A percentile compares a stretch with the other conserved stretches of the same genome.
Conservation (phyloP, 2,888 invertebrate species). For the Phyllotreta cruciferae region DNA sequence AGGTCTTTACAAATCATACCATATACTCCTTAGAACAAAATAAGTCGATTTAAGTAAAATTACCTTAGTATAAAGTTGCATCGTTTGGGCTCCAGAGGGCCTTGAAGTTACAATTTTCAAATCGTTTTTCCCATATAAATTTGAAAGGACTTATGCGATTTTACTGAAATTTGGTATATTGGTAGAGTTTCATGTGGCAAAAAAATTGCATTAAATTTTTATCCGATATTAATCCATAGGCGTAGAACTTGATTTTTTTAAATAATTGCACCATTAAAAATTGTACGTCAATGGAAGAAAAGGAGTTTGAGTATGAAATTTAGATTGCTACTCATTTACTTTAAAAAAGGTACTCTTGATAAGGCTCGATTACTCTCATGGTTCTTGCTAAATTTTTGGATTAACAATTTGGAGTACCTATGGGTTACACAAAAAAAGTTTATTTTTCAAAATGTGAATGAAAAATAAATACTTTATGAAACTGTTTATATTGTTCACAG, state of each 20-base stretch:
- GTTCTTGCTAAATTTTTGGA: too few relatives aligned
- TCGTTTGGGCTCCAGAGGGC: neutral
- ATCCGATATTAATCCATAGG: neutral
- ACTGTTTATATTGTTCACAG: too few relatives aligned
- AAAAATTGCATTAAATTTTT: conserved; percentile 1
- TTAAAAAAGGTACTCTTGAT: conserved; percentile 3
- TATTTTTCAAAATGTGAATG: too few relatives aligned
- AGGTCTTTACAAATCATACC: too few relatives aligned
- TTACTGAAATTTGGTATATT: conserved; percentile 8
- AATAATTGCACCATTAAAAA: neutral
- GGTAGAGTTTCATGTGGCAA: conserved; percentile 4
- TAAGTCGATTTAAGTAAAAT: conserved; percentile 9
- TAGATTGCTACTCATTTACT: conserved; percentile 2
- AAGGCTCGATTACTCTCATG: too few relatives aligned
- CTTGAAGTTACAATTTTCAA: conserved; percentile 6
- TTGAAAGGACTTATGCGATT: conserved; percentile 1
- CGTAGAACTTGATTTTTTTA: neutral
- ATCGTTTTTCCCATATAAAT: conserved; percentile 7
- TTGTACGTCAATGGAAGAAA: conserved; percentile 9
- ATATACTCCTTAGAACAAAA: neutral
- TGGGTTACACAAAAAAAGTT: too few relatives aligned
- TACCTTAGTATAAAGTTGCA: conserved; percentile 1
- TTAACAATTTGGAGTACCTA: too few relatives aligned
- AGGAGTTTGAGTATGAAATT: conserved; percentile 7
- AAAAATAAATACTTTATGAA: too few relatives aligned